A percentile compares a stretch with the other conserved stretches of the same genome.
Evolutionary conservation across 64 coral and sea anemone species (phyloP).

Genomic region (Pocillopora damicornis): DNA sequence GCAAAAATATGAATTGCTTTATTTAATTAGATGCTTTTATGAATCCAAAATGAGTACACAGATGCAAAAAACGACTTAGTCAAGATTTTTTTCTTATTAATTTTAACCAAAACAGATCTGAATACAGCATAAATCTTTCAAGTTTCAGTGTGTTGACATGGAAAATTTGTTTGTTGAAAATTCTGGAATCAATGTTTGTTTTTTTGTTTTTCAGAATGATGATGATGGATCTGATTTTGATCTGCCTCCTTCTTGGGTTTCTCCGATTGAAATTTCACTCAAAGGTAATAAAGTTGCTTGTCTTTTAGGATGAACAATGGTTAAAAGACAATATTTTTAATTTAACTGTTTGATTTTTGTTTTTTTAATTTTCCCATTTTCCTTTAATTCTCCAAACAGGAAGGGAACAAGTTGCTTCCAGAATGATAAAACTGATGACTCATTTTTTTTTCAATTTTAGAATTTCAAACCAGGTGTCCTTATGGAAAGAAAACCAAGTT

Average conservation of each 20-base stretch:
- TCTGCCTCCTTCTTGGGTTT: conserved; percentile 94
- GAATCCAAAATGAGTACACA: too few species aligned
- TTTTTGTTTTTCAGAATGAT: conserved; percentile 63
- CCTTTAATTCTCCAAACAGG: too few species aligned
- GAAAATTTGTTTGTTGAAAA: not conserved
- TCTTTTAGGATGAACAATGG: not conserved
- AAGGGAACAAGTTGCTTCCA: not conserved
- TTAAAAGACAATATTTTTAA: not conserved
- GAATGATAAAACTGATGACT: not conserved
- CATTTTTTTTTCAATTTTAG: conserved; percentile 23
- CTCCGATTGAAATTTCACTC: conserved; percentile 76
- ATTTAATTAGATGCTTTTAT: too few species aligned
- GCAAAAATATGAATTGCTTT: too few species aligned
- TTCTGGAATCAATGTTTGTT: not conserved
- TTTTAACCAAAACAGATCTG: too few species aligned
- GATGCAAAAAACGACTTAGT: too few species aligned
- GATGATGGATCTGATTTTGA: conserved; percentile 88
- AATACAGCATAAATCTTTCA: too few species aligned
- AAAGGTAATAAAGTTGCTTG: conserved; percentile 57
- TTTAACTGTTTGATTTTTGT: too few species aligned
- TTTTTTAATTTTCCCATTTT: too few species aligned
- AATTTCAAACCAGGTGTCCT: conserved; percentile 91
- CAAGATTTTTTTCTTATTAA: too few species aligned
- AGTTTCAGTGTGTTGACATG: not conserved
- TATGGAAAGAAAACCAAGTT: conserved; percentile 93